Percentiles rank a stretch among this genome's conserved stretches.
phyloP scores from a whole-genome alignment of 2,797 vertebrate species.

The Eupleurogrammus muticus region DNA sequence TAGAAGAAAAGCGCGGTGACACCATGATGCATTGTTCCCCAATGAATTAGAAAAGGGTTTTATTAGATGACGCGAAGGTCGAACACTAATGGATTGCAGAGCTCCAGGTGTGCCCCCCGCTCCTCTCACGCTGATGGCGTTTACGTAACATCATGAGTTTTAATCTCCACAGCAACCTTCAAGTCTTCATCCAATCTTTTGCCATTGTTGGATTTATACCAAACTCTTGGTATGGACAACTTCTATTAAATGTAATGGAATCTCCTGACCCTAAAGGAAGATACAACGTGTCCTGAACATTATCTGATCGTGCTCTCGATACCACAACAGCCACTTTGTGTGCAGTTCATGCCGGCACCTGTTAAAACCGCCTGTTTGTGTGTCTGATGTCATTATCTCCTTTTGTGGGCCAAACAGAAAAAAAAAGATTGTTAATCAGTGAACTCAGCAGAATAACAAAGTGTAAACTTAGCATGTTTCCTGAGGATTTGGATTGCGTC shows the following conservation, averaged over 20 bases:
- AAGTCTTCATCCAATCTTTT: slow-evolving; percentile 1
- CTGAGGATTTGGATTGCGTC: slow-evolving; percentile 17
- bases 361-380: slow-evolving; percentile 7
- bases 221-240: not conserved
- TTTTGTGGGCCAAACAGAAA: slow-evolving; percentile 31
- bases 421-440: slow-evolving; percentile 35
- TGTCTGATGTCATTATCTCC: not conserved
- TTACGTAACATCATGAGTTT: slow-evolving; percentile 38
- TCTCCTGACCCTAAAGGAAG: slow-evolving; percentile 3
- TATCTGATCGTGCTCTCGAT: slow-evolving; percentile 34
- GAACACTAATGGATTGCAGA: slow-evolving; percentile 21
- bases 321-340: slow-evolving; percentile 6
- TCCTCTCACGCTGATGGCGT: slow-evolving; percentile 4
- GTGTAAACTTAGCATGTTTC: slow-evolving; percentile 18
- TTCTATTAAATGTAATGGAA: slow-evolving; percentile 5
- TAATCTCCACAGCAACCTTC: slow-evolving; percentile 1
- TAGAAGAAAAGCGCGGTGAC: not conserved
- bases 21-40: not conserved
- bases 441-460: slow-evolving; percentile 35
- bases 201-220: not conserved
- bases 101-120: slow-evolving; percentile 45
- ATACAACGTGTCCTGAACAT: slow-evolving; percentile 15
- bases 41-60: slow-evolving; percentile 12
- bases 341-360: slow-evolving; percentile 21
- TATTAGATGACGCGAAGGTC: slow-evolving; percentile 23